Conservation (phyloP, 30 jellyfish, hydroid and myxozoan species). For the Aurelia aurita region DNA sequence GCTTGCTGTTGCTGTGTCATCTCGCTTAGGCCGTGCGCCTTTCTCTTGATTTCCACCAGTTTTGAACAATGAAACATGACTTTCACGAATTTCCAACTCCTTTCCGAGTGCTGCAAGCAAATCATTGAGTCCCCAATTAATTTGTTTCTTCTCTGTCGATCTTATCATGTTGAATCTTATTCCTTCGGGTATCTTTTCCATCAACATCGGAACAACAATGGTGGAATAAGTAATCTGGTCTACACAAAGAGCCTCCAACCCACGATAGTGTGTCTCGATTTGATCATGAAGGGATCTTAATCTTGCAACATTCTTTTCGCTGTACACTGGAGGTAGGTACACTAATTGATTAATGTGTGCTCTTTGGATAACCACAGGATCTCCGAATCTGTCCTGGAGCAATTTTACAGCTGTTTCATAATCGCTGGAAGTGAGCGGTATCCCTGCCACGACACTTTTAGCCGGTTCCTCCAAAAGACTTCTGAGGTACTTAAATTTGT, state of each 20-base stretch:
- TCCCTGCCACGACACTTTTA: conserved; percentile 18
- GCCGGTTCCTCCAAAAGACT: conserved; percentile 27
- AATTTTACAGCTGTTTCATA: conserved; percentile 9
- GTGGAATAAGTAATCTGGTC: conserved; percentile 27
- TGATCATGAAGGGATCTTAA: conserved; percentile 7
- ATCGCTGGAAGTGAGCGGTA: conserved; percentile 4
- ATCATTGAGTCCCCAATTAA: too few species aligned
- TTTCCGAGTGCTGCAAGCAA: too few species aligned
- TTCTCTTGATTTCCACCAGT: too few species aligned
- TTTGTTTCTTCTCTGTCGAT: too few species aligned
- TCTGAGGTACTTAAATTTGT: conserved; percentile 22
- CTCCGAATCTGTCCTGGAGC: not conserved
- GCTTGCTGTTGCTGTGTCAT: not conserved
- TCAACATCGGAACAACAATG: conserved; percentile 32
- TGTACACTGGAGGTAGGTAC: too few species aligned
- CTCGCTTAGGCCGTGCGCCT: too few species aligned
- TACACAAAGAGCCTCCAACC: conserved; percentile 35
- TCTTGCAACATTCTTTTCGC: conserved; percentile 1
- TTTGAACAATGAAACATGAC: too few species aligned
- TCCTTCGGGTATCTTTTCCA: conserved; percentile 24
- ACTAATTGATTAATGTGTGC: too few species aligned
- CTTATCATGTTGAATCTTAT: conserved; percentile 27
- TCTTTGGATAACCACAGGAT: conserved; percentile 27
- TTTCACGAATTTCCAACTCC: too few species aligned
- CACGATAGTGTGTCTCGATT: conserved; percentile 44